Evolutionary conservation across 2,888 invertebrate genomes (phyloP).

Genomic region (Megaustenia siamemsis): DNA sequence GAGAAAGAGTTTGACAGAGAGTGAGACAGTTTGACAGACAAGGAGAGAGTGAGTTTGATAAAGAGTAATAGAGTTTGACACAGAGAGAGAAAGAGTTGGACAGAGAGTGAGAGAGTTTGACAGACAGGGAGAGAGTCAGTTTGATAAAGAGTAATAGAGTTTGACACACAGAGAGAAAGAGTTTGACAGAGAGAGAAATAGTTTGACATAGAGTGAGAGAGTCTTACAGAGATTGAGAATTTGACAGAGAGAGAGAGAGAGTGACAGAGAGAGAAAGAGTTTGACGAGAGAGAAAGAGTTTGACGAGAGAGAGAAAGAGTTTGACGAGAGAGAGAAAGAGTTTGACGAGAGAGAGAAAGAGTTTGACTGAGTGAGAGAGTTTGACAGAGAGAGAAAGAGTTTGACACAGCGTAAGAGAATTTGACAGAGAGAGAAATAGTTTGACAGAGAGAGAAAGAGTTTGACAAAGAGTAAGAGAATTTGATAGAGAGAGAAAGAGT

Average conservation of each 20-base stretch:
- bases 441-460: neutral
- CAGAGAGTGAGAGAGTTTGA: no score
- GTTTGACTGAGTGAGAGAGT: neutral
- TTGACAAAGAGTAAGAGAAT: neutral
- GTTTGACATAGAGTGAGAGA: neutral
- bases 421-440: neutral
- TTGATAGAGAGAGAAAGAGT: no score
- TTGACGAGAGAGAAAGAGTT: neutral
- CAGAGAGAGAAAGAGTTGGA: no score
- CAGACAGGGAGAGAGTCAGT: no score
- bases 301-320: neutral
- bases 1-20: no score
- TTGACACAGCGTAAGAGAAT: neutral
- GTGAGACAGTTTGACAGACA: no score
- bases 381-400: slow-evolving; percentile 12
- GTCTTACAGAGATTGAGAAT: no score
- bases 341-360: neutral
- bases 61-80: no score
- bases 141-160: no score
- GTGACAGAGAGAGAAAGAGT: neutral
- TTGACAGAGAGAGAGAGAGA: neutral
- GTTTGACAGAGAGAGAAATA: neutral
- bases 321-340: neutral
- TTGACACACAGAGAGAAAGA: neutral
- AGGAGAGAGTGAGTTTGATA: no score